Base-by-base conservation (phyloP, 2,888 invertebrate genomes). In the Hyalella azteca region DNA sequence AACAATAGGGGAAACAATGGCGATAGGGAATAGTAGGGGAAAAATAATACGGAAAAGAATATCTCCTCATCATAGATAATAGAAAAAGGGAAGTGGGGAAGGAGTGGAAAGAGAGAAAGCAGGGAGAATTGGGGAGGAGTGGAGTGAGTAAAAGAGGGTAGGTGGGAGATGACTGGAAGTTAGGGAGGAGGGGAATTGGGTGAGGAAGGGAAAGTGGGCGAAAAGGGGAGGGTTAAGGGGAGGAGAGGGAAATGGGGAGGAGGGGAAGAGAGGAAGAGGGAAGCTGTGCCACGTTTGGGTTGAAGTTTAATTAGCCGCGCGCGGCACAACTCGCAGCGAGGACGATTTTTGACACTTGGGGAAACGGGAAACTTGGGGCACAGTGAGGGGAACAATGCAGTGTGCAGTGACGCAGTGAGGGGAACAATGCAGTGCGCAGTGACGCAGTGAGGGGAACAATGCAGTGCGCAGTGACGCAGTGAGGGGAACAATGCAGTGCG, bases 271-370 rank as follows among this genome's bases (percentile, higher is more conserved):
- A 3, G 29, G 59, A 59, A 22, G 59, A 29, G 5, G 11, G 29
- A 22, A 22, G 59, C 13, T 29, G 59, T 4, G 13, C 26, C 22
- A 59, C 59, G 13, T 15, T 22, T 29, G 59, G 32, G 59, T 22
- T 59, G 59, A 59, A 59, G 59, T 59, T 59, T 59, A 59, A 59
- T 59, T 59, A 59, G 59, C 59, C 32, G 59, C 5, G 13, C 29
- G 29, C 5, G 11, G 59, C n/a, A 26, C 59, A 59, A 59, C 29
- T 59, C 32, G 15, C 13, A 29, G 32, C 29, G 13, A 29, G 59
- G 29, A 15, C 59, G 29, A 59, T 59, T 59, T 59, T 59, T 59
- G 59, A 49, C 49, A 49, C 49, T 49, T 49, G 5, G 49, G 49
- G 49, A 49, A 19, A 22, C 22, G n/a, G n/a, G n/a, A n/a, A n/a